A percentile compares a stretch with the other conserved stretches of the same genome.
phyloP scores from a whole-genome alignment of 2,888 invertebrate genomes.

The Gibbula magus region DNA sequence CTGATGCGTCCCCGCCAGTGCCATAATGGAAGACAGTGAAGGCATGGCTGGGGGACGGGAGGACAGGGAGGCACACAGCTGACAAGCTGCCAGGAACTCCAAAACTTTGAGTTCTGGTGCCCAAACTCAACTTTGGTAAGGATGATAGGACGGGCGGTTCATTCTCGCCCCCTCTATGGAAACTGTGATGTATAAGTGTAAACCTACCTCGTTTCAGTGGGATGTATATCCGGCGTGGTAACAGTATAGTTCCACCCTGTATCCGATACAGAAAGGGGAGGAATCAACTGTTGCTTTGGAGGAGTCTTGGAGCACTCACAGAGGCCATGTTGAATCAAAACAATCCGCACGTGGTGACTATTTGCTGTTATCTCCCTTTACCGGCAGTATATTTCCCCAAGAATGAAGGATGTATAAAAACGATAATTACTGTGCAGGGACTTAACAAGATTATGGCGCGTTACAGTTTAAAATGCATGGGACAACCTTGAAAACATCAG shows the following conservation, averaged over 20 bases:
- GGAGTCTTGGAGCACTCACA: background rate
- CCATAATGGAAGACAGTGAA: background rate
- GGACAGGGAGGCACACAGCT: background rate
- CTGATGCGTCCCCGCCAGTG: background rate
- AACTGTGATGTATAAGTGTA: background rate
- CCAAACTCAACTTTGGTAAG: background rate
- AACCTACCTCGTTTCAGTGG: background rate
- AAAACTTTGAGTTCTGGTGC: background rate
- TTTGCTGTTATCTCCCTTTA: conserved; percentile 4
- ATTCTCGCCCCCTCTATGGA: no score
- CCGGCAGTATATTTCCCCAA: background rate
- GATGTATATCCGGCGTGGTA: background rate
- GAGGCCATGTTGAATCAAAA: conserved; percentile 15
- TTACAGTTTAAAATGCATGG: background rate
- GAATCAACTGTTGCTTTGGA: conserved; percentile 9
- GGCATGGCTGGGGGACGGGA: background rate
- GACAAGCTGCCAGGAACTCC: background rate
- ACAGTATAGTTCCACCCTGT: background rate
- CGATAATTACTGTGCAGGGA: background rate
- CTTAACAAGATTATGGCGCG: background rate
- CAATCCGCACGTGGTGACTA: conserved; percentile 5
- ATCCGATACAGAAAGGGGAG: background rate
- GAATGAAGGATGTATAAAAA: background rate
- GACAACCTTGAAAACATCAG: conserved; percentile 1
- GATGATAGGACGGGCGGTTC: background rate